Evolutionary conservation across 2,113 vertebrate genomes (phyloP).

Genomic region (Acinonyx jubatus): DNA sequence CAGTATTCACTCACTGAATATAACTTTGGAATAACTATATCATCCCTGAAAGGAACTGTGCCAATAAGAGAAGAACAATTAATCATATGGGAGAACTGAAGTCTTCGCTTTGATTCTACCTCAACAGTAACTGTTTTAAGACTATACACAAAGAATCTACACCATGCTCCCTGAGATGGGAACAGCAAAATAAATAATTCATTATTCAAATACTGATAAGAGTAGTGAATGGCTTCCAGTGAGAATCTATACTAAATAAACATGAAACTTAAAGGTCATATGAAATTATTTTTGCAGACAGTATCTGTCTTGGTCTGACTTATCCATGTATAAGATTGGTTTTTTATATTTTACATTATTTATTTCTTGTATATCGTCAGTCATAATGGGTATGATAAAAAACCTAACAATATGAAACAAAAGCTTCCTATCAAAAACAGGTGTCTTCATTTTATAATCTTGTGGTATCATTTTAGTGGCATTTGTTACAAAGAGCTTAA

Average conservation of each 20-base stretch:
- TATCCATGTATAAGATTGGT: background rate
- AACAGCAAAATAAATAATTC: slow-evolving; percentile 55
- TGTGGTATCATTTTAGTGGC: background rate
- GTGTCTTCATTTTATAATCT: background rate
- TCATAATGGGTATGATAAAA: background rate
- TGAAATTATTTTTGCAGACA: background rate
- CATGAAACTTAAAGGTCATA: background rate
- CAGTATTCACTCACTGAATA: background rate
- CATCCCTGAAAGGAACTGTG: background rate
- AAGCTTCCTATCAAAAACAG: slow-evolving; percentile 35
- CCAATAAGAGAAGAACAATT: background rate
- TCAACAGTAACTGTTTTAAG: background rate
- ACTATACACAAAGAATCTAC: background rate
- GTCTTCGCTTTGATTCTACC: background rate
- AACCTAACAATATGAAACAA: background rate
- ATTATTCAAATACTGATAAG: slow-evolving; percentile 59
- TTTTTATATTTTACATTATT: slow-evolving; percentile 16
- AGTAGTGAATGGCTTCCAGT: background rate
- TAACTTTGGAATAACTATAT: background rate
- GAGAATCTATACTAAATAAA: slow-evolving; percentile 13
- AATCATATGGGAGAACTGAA: background rate
- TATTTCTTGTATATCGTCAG: background rate
- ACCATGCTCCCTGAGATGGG: background rate
- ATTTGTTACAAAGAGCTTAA: background rate
- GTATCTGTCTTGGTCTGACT: background rate